These are phyloP conservation scores for Podarcis cretensis DNA, from an alignment of 2,113 vertebrate genomes.

Conservation along the genomic window DNA sequence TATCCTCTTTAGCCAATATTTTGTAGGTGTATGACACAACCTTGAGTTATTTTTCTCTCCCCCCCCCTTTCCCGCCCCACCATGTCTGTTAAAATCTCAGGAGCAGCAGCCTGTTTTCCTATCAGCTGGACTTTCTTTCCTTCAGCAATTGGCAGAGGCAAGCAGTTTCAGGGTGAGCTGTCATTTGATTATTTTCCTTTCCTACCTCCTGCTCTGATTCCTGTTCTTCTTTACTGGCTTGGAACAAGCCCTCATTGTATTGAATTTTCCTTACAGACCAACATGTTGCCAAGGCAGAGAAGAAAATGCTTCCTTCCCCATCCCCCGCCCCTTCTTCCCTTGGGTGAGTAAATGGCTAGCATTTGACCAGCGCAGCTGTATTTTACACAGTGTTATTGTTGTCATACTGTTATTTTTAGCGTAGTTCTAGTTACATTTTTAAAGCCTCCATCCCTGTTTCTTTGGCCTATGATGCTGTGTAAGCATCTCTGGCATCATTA, in stretches of 20 bases:
- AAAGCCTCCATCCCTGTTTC: background rate
- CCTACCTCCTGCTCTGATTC: background rate
- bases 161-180: background rate
- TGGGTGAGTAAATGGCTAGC: background rate
- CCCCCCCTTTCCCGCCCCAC: background rate
- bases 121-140: background rate
- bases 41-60: background rate
- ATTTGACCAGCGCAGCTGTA: background rate
- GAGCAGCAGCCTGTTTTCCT: background rate
- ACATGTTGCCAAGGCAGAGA: background rate
- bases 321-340: background rate
- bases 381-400: background rate
- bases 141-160: background rate
- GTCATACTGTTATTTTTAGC: background rate
- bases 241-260: background rate
- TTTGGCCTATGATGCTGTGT: background rate
- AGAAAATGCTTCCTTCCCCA: conserved; percentile 8
- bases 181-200: background rate
- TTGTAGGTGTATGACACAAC: background rate
- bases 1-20: conserved; percentile 1
- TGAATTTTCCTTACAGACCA: conserved; percentile 11
- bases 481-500: conserved; percentile 6
- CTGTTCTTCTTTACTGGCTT: conserved; percentile 5
- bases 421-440: background rate
- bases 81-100: background rate